Conservation (phyloP, 2,113 vertebrate genomes). For the Procavia capensis region DNA sequence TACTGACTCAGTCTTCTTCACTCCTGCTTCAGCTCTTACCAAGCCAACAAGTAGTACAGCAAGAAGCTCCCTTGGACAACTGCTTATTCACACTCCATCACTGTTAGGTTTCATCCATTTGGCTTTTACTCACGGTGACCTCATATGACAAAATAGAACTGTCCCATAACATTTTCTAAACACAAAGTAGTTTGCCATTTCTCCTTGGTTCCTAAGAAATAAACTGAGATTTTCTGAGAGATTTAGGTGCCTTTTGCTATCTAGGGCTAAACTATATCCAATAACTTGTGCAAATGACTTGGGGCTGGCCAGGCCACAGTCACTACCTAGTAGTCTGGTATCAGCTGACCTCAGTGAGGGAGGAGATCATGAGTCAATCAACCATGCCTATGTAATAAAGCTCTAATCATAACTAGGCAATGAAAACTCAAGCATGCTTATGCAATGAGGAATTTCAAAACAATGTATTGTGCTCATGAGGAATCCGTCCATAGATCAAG, state of each 20-base stretch:
- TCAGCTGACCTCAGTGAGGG: not conserved
- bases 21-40: not conserved
- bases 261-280: not conserved
- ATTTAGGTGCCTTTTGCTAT: not conserved
- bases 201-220: not conserved
- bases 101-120: not conserved
- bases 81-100: not conserved
- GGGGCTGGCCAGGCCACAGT: not conserved
- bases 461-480: too few species aligned
- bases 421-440: too few species aligned
- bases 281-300: not conserved
- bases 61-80: not conserved
- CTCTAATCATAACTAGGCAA: too few species aligned
- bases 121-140: not conserved
- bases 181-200: not conserved
- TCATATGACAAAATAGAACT: not conserved
- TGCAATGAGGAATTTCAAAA: too few species aligned
- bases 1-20: too few species aligned
- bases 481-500: too few species aligned
- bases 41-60: not conserved
- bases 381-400: not conserved
- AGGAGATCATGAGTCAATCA: not conserved
- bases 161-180: not conserved
- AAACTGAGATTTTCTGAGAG: not conserved
- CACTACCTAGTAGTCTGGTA: not conserved